Evolutionary conservation across 2,888 invertebrate genomes (phyloP), one percentile per base, ranked within the genome.

Genomic region (Marronus borbonicus): DNA sequence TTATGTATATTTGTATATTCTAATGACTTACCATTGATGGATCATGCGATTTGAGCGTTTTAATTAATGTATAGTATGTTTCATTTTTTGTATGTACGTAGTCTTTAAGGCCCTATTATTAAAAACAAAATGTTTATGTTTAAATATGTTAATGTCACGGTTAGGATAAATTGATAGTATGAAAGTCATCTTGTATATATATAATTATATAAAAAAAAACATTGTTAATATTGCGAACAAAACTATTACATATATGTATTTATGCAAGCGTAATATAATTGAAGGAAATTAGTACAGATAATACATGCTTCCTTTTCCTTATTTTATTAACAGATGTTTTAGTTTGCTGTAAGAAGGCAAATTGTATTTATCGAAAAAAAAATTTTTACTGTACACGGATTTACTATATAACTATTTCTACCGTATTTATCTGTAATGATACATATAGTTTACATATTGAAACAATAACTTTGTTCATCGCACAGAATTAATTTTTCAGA

Each of bases 1-100:
- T 20, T 68, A 60, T 74, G 72, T 74, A 74, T 74, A 74, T 74
- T 74, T 74, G 72, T 74, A 74, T 74, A 74, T 74, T 74, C 49
- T 60, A 68, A 50, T 68, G 60, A 58, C 60, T 74, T 74, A 62
- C 62, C 72, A 62, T 60, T 60, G 31, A 44, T 74, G 14, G 55
- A 60, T 60, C 12, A 44, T 24, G 60, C 60, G 60, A 74, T 49
- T 7, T 60, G 72, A 24, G 17, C 36, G 55, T 74, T 58, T 60
- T 39, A 52, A 58, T 58, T 58, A 28, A 10, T 74, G 72, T 74
- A 74, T 60, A 74, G 60, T 74, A 60, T 74, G 44, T 74, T 74
- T 74, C 28, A 24, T 50, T 50, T 58, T 55, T 72, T 55, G 72
- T 60, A 60, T 72, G 72, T 60, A 60, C 20, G 44, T 74, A 74